Base-by-base conservation (phyloP, 1,140 invertebrate species). In the Hermetia illucens region DNA sequence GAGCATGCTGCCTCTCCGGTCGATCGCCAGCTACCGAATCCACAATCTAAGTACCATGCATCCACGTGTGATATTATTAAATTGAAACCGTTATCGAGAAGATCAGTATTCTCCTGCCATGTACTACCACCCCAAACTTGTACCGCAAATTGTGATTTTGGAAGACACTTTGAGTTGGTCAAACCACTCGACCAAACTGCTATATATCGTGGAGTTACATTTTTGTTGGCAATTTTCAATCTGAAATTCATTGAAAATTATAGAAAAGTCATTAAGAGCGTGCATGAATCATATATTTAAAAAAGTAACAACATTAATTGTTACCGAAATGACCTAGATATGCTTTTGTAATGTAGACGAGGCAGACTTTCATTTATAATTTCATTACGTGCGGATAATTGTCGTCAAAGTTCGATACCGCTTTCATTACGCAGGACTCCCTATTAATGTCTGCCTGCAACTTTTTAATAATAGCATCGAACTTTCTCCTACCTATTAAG, bases 21-120 rank as follows among this genome's bases (percentile, higher is more conserved):
- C 55, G 54, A 80, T 5, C 82, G 62, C 82, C 82, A 87, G 29
- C 71, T 76, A 2, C 81, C 81, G 50, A 82, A 85, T 0, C 82
- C 82, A 47, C 84, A 87, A 48, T 87, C 82, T 36, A 89, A 65
- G 59, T 87, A 86, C 82, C 81, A 86, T 2, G 80, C 79, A 51
- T 88, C 82, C 20, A 84, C 80, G 51, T 87, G 82, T 0, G 82
- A 86, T 21, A 85, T 58, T 20, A 88, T 77, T n/a, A 84, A 68
- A 15, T 77, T 70, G 53, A 77, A 85, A 1, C 79, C 80, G 36
- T 77, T 74, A 38, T 76, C 70, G 4, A 85, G 50, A 0, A 86
- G 61, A 34, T 80, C 79, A 1, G 70, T 66, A 4, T 82, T 84
- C 46, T 83, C 74, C 0, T 73, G 66, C 77, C 82, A 84, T 3